Evolutionary conservation across 2,113 vertebrate species (phyloP).

Genomic region (Sebastes fasciatus): DNA sequence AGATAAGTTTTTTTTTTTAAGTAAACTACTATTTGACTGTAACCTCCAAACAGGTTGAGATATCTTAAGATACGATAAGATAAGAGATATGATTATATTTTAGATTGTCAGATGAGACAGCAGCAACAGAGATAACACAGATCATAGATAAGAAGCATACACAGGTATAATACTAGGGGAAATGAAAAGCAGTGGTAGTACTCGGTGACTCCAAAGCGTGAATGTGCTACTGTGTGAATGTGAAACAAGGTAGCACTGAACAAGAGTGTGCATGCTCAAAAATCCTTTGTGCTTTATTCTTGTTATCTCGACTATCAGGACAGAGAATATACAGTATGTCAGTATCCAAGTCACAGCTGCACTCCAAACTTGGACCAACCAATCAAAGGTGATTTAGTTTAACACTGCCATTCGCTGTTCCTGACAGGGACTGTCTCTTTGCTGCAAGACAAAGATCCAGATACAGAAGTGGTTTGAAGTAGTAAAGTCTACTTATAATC

Average conservation of each 20-base stretch:
- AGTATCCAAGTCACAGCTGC: not conserved
- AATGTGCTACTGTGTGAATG: not conserved
- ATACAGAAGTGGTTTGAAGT: conserved; percentile 37
- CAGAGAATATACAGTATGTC: not conserved
- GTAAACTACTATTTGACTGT: not conserved
- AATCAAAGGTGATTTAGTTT: conserved; percentile 5
- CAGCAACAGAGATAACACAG: not conserved
- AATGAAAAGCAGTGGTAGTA: not conserved
- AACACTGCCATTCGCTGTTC: conserved; percentile 2
- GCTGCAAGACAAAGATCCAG: conserved; percentile 17
- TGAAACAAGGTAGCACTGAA: not conserved
- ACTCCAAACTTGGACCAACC: not conserved
- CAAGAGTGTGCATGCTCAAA: not conserved
- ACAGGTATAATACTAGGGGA: not conserved
- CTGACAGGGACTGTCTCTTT: not conserved
- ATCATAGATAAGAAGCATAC: not conserved
- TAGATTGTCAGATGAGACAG: not conserved
- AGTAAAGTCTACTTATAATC: conserved; percentile 41
- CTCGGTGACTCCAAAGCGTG: not conserved
- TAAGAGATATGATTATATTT: not conserved
- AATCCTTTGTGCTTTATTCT: conserved; percentile 2
- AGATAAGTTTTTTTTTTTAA: not conserved
- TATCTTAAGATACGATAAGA: not conserved
- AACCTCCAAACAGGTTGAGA: not conserved
- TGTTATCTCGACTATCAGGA: not conserved